Conservation (phyloP, 2,888 invertebrate genomes). For the Lithophane ornitopus region DNA sequence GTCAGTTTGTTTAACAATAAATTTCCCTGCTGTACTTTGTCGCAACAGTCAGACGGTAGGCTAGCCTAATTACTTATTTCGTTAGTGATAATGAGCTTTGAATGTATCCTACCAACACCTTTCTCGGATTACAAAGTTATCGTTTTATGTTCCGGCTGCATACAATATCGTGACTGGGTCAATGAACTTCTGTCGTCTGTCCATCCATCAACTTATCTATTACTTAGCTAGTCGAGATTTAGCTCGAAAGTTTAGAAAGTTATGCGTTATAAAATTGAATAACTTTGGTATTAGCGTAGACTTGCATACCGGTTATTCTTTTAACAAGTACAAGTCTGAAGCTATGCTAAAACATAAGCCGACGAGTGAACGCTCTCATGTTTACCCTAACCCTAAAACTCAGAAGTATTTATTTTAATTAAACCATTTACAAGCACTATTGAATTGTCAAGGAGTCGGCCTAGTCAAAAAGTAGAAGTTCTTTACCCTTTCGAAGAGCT, state of each 20-base stretch:
- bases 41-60: not conserved
- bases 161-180: conserved; percentile 27
- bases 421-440: too few relatives aligned
- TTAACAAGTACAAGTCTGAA: not conserved
- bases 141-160: not conserved
- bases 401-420: too few relatives aligned
- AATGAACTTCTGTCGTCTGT: conserved; percentile 45
- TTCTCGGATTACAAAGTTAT: not conserved
- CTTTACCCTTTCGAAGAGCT: too few relatives aligned
- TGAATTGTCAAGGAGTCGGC: too few relatives aligned
- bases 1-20: not conserved
- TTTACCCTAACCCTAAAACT: not conserved
- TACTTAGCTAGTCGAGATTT: conserved; percentile 39
- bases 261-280: conserved; percentile 38
- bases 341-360: not conserved
- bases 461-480: too few relatives aligned
- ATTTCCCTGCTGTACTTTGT: not conserved
- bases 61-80: not conserved
- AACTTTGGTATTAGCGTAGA: conserved; percentile 25
- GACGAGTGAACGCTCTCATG: not conserved
- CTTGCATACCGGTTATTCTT: conserved; percentile 22
- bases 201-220: conserved; percentile 51
- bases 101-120: not conserved
- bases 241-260: conserved; percentile 69
- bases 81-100: conserved; percentile 1